These are phyloP conservation scores for Spea hammondii DNA, from an alignment of 2,797 vertebrate species.

Conservation along the genomic window DNA sequence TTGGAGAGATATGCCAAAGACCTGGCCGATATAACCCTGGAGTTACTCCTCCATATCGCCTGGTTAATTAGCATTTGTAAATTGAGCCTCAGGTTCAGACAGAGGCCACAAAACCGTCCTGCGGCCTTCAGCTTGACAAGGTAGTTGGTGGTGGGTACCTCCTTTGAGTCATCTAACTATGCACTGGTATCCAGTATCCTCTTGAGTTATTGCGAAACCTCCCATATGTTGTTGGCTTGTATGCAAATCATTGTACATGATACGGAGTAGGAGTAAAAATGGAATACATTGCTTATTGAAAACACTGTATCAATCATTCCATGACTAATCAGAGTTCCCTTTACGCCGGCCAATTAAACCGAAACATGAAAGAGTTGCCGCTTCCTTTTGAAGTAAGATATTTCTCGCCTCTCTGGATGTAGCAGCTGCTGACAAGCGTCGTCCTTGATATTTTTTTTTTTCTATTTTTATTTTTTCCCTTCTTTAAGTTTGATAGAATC, in stretches of 20 bases:
- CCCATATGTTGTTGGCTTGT: too few relatives aligned
- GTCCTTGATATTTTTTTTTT: conserved; percentile 20
- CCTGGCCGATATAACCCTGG: too few relatives aligned
- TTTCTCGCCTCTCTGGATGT: conserved; percentile 36
- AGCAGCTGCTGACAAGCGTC: conserved; percentile 39
- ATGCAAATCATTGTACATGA: background rate
- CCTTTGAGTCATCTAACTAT: too few relatives aligned
- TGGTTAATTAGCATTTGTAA: too few relatives aligned
- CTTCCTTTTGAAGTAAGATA: conserved; percentile 46
- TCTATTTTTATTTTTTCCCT: conserved; percentile 2
- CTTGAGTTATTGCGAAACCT: too few relatives aligned
- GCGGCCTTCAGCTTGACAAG: too few relatives aligned
- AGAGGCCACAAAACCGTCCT: too few relatives aligned
- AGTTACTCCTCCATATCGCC: too few relatives aligned
- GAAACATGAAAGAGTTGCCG: conserved; percentile 47
- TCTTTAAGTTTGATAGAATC: conserved; percentile 13
- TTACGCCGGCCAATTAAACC: conserved; percentile 45
- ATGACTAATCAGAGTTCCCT: conserved; percentile 43
- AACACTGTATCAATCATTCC: conserved; percentile 42
- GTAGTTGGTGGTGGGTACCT: too few relatives aligned
- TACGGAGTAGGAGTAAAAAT: background rate
- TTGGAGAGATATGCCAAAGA: too few relatives aligned
- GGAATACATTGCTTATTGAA: conserved; percentile 29
- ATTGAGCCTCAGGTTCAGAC: too few relatives aligned
- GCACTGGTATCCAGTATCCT: too few relatives aligned